Base-by-base conservation (phyloP, 2,888 invertebrate species). In the Leptopilina syphax region DNA sequence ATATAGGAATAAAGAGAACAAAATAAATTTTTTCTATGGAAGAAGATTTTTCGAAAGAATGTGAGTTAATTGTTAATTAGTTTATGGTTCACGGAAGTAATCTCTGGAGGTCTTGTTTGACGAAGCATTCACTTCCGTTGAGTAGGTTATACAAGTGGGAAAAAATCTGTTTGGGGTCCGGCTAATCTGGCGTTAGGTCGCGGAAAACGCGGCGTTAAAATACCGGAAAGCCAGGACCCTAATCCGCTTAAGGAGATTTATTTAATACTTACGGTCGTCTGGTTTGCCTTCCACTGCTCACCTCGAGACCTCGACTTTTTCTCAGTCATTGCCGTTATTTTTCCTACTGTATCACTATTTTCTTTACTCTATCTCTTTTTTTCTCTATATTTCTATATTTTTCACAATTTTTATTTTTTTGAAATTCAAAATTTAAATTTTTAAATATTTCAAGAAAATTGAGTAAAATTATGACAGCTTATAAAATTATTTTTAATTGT, bases 231-330 rank as follows among this genome's bases (percentile, higher is more conserved):
- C 88, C 87, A 88, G 86, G 82, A 86, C 85, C 85, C 87, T 88
- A 88, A 90, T 89, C 90, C 89, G 89, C 88, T 90, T 90, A 90
- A 89, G 86, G 87, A 89, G 88, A 89, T 89, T 88, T 89, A 88
- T 90, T 90, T 90, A 89, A 90, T 90, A 89, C 90, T 89, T 88
- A 88, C 87, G 88, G 88, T 88, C 86, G 86, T 89, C 88, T 87
- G 87, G 87, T 85, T 87, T 84, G 84, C 85, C 85, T 34, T 86
- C 85, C 85, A 84, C 85, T 85, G 84, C 84, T 86, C 82, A 82
- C 83, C 84, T 81, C 83, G 80, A 82, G 82, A 80, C 81, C 83
- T 83, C 80, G 8, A 79, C 83, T 82, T 80, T 65, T 65, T 81
- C 79, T 79, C 80, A 79, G 79, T 34, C 82, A 79, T 76, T 79